These are phyloP conservation scores for Hemicentrotus pulcherrimus DNA, from an alignment of 35 echinoderm and acorn worm species.

Conservation along the genomic window DNA sequence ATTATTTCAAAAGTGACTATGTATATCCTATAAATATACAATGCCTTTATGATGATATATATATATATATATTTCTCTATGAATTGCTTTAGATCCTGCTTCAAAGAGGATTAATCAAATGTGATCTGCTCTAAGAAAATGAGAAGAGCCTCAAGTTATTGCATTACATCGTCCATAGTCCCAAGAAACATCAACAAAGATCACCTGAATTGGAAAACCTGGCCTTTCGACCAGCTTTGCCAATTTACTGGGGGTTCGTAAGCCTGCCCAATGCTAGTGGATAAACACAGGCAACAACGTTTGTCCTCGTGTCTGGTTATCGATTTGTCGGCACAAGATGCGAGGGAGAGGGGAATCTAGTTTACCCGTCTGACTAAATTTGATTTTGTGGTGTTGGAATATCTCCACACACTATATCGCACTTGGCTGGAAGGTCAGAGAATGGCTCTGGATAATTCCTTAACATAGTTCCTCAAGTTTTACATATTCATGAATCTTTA, in stretches of 20 bases:
- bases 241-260: not conserved
- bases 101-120: too few species aligned
- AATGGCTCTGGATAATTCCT: not conserved
- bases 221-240: not conserved
- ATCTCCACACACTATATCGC: not conserved
- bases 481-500: not conserved
- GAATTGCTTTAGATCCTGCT: too few species aligned
- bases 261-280: not conserved
- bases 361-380: not conserved
- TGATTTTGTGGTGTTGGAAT: not conserved
- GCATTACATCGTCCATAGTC: not conserved
- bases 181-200: not conserved
- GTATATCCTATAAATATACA: too few species aligned
- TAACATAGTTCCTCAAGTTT: not conserved
- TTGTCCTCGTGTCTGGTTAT: not conserved
- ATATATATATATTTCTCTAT: too few species aligned
- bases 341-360: not conserved
- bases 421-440: not conserved
- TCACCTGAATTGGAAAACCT: not conserved
- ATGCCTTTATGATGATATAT: too few species aligned
- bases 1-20: too few species aligned
- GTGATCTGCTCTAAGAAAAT: too few species aligned
- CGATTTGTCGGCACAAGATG: not conserved
- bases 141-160: not conserved
- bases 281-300: not conserved